Base-by-base conservation (phyloP, 2,113 vertebrate species). In the Calyptomena viridis region DNA sequence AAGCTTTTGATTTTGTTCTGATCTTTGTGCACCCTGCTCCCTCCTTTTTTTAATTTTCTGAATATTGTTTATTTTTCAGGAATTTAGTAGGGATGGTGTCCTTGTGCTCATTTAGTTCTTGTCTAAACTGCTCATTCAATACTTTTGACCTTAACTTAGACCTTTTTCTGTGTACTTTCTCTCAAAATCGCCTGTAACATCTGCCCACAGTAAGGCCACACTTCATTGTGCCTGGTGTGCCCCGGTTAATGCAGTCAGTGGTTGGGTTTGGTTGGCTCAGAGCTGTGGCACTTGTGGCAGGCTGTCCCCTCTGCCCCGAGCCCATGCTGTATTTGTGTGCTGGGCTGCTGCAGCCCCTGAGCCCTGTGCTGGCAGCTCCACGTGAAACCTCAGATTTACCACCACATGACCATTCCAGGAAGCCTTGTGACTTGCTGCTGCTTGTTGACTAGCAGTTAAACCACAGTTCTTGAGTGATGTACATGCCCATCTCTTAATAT, bases 361-460 rank as follows among this genome's bases (percentile, higher is more conserved):
- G 18, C 24, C 24, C 66, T 6, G 1, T 15, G 21, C 40, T 37
- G 39, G 50, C 74, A 86, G 59, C 82, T 86, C 44, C 87, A 39
- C 3, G 4, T 31, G 63, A 16, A 69, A 13, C 66, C 78, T 46
- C 31, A 33, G 42, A 4, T 16, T 56, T 71, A 44, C 66, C 55
- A 37, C 52, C 56, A 2, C 37, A 3, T 30, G 69, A 91, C 69
- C 35, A 6, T 87, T 63, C 72, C n/a, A 67, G 88, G 89, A 84
- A 95, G 84, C 58, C 60, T 55, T 28, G 71, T 86, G 2, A 31
- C 72, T 64, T 77, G 80, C 85, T 82, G 66, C 81, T 91, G 81
- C 37, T 42, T 84, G 78, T 55, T 87, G 40, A 95, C 11, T 13
- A 93, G 85, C 94, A 93, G 93, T 96, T 97, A 97, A 97, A 90